Evolutionary conservation across 2,888 invertebrate genomes (phyloP), one percentile per base, ranked within the genome.

Genomic region (Tuta absoluta): DNA sequence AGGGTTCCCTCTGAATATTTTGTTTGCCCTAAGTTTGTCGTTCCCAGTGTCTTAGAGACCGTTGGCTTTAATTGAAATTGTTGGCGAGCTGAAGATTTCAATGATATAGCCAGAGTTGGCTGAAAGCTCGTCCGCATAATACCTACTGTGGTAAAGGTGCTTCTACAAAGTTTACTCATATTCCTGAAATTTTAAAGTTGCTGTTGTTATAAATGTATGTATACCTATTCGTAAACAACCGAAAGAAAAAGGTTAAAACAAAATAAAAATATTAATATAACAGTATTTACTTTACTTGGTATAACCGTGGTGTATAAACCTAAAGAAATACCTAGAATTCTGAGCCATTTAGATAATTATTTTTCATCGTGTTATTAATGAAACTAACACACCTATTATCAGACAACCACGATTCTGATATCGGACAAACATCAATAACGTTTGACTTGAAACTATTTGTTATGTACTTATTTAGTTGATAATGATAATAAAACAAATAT

Each of bases 31-130:
- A 10, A 33, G 33, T 33, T 33, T 33, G 33, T 33, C 21, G 56
- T 17, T 4, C 17, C 14, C 38, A 12, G 38, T 38, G 38, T 38
- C 58, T 58, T 37, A 8, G 38, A 58, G 21, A 24, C 11, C 21
- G 12, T 11, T 21, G 11, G 14, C 38, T 38, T 24, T 58, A 58
- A 58, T 58, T 58, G 58, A 58, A 58, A 58, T 58, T 37, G 58
- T 58, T 58, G 58, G 58, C 58, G 23, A 19, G 37, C 58, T 37
- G 24, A 23, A 58, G 58, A 58, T 58, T 56, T 58, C 38, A 58
- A 57, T 58, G 57, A 57, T 38, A 37, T 1, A 8, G 28, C 56
- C 33, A n/a, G 23, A 14, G 58, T 38, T 58, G 58, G 33, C 58
- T 58, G 14, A 12, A 38, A 58, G 38, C 58, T 19, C 38, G 58